Conservation (phyloP, 2,888 invertebrate genomes). For the Cryptus viduatorius region DNA sequence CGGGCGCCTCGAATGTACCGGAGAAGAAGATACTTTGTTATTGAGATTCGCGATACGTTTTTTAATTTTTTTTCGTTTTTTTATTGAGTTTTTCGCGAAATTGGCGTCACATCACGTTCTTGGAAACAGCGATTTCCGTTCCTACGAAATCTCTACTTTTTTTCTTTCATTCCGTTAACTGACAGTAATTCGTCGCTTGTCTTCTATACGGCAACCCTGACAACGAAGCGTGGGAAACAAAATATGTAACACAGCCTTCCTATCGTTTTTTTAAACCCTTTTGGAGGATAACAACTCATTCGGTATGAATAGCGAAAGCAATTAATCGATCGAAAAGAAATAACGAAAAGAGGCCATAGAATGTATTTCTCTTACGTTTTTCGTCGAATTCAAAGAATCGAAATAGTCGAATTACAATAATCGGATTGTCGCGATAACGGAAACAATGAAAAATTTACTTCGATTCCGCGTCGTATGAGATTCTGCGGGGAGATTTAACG, state of each 20-base stretch:
- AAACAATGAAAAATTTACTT: background rate
- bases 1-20: conserved; percentile 53
- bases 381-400: background rate
- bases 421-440: background rate
- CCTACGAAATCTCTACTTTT: conserved; percentile 15
- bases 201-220: conserved; percentile 57
- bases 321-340: conserved; percentile 33
- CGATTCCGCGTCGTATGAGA: background rate
- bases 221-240: conserved; percentile 57
- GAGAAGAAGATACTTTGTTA: conserved; percentile 40
- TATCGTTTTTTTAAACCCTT: conserved; percentile 74
- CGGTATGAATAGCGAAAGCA: conserved; percentile 59
- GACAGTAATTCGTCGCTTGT: conserved; percentile 51
- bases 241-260: conserved; percentile 78
- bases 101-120: conserved; percentile 59
- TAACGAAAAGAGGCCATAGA: background rate
- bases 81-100: conserved; percentile 28
- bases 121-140: conserved; percentile 47
- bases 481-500: background rate
- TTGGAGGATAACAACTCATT: conserved; percentile 75
- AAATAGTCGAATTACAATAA: background rate
- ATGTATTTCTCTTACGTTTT: background rate
- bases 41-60: conserved; percentile 12
- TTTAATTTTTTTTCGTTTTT: conserved; percentile 23
- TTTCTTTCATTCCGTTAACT: conserved; percentile 7